These are phyloP conservation scores for Reinhardtius hippoglossoides DNA, from an alignment of 2,113 vertebrate species.

Conservation along the genomic window DNA sequence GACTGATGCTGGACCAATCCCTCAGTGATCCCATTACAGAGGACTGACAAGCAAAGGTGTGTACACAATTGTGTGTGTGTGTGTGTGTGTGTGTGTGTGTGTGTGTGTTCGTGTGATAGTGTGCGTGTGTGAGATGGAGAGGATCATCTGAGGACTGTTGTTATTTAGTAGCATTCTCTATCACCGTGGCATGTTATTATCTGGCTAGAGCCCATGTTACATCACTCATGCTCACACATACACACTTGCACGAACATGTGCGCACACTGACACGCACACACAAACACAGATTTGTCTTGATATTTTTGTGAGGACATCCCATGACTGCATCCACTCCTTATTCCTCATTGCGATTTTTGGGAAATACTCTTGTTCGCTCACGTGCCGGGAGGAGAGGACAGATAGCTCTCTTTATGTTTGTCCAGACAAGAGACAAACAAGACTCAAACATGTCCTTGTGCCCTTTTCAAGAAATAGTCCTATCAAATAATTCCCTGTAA, in stretches of 20 bases:
- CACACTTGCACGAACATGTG: constrained; percentile 9
- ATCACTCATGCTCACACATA: constrained; percentile 62
- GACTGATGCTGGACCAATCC: constrained; percentile 65
- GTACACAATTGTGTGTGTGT: constrained; percentile 14
- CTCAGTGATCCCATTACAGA: constrained; percentile 77
- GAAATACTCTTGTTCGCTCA: neutral
- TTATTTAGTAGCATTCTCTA: constrained; percentile 84
- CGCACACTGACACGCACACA: constrained; percentile 30
- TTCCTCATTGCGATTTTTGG: neutral
- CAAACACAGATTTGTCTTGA: constrained; percentile 22
- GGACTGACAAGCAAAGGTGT: constrained; percentile 67
- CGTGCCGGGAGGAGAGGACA: neutral
- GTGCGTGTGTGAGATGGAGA: constrained; percentile 68
- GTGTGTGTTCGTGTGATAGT: constrained; percentile 30
- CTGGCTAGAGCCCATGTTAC: constrained; percentile 51
- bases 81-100: constrained; percentile 52
- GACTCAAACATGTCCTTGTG: neutral
- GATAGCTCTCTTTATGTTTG: neutral
- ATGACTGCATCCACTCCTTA: neutral
- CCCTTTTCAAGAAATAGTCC: neutral
- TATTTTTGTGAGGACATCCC: constrained; percentile 21
- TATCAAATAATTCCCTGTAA: neutral
- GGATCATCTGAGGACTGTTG: constrained; percentile 77
- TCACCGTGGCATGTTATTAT: constrained; percentile 86
- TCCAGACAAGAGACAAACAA: neutral